A percentile compares a stretch with the other conserved stretches of the same genome.
phyloP scores from a whole-genome alignment of 1,140 invertebrate species.

The Ceratina japonica region DNA sequence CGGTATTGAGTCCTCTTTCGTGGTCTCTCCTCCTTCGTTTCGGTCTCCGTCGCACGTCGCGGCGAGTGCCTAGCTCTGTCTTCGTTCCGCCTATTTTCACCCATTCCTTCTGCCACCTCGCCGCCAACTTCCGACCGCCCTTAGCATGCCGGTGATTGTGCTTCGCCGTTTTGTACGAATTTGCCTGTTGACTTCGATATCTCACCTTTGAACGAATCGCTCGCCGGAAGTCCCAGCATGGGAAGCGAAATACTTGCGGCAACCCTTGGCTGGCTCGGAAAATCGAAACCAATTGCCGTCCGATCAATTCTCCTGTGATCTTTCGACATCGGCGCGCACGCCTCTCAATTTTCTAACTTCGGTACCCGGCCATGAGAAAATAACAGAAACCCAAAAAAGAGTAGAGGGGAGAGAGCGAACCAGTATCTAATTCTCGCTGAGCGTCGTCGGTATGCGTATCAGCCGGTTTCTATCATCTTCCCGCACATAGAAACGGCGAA shows the following conservation, averaged over 20 bases:
- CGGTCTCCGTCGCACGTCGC: background rate
- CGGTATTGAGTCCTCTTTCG: constrained; percentile 63
- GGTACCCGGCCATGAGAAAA: background rate
- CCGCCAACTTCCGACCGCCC: constrained; percentile 47
- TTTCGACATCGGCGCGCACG: background rate
- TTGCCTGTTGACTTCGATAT: constrained; percentile 54
- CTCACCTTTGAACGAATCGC: constrained; percentile 37
- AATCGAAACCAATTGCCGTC: background rate
- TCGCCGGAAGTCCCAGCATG: constrained; percentile 6
- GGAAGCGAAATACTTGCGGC: constrained; percentile 3
- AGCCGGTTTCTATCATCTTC: constrained; percentile 23
- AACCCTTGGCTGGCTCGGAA: background rate
- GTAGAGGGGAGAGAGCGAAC: no score
- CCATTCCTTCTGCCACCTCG: constrained; percentile 44
- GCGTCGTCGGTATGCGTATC: background rate
- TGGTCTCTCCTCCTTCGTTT: constrained; percentile 47
- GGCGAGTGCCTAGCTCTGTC: background rate
- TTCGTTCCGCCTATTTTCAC: constrained; percentile 21
- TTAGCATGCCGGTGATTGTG: constrained; percentile 50
- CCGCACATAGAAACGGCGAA: background rate
- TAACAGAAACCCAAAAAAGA: no score
- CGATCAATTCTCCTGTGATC: background rate
- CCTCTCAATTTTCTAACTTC: background rate
- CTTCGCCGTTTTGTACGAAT: constrained; percentile 55
- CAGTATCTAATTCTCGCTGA: constrained; percentile 2